Conservation (phyloP, 2,888 invertebrate species). For the Nomada ferruginata region DNA sequence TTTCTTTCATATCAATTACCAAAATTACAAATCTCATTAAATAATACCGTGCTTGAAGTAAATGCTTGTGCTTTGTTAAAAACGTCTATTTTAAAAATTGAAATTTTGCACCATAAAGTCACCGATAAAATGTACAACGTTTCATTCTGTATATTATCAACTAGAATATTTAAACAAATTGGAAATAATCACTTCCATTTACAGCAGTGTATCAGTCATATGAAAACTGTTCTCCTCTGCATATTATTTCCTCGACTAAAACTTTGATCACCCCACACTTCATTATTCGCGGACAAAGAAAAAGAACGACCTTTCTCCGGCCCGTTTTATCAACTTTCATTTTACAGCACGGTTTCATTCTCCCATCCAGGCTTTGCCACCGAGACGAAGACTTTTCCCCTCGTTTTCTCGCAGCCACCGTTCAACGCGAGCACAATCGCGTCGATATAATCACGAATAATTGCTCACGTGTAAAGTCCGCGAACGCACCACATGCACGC, state of each 20-base stretch:
- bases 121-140: too few relatives aligned
- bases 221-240: background rate
- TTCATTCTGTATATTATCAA: too few relatives aligned
- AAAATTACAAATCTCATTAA: background rate
- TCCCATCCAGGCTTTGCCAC: background rate
- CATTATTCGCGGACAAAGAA: slow-evolving; percentile 11
- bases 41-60: background rate
- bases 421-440: slow-evolving; percentile 37
- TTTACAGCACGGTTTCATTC: slow-evolving; percentile 5
- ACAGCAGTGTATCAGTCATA: background rate
- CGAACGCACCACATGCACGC: slow-evolving; percentile 58
- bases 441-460: slow-evolving; percentile 61
- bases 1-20: too few relatives aligned
- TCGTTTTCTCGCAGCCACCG: slow-evolving; percentile 7
- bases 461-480: slow-evolving; percentile 70
- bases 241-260: background rate
- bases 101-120: too few relatives aligned
- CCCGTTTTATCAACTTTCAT: slow-evolving; percentile 13
- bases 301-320: slow-evolving; percentile 15
- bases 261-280: background rate
- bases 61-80: background rate
- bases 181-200: background rate
- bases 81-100: background rate
- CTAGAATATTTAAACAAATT: too few relatives aligned
- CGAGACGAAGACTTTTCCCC: background rate